Evolutionary conservation across 2,113 vertebrate genomes (phyloP).

Genomic region (Petrocephalus zakoni): DNA sequence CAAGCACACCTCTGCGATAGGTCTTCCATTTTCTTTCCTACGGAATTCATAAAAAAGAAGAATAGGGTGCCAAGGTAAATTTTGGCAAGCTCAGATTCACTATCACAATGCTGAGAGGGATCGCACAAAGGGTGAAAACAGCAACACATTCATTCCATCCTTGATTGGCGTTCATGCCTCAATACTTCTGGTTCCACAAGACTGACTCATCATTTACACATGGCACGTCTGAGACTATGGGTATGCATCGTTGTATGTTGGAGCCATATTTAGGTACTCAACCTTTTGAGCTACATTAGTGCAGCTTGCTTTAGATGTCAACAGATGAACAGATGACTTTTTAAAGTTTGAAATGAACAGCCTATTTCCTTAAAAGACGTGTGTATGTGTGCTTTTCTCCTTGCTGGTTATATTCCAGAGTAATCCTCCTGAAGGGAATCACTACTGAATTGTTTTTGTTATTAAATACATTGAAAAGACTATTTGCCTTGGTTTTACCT

Average conservation of each 20-base stretch:
- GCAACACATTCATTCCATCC: neutral
- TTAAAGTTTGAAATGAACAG: slow-evolving; percentile 37
- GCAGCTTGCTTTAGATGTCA: slow-evolving; percentile 61
- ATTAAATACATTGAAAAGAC: no score
- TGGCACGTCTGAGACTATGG: slow-evolving; percentile 58
- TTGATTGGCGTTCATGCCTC: neutral
- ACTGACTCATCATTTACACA: slow-evolving; percentile 63
- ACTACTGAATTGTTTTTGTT: no score
- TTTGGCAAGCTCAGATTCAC: neutral
- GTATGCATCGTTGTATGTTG: slow-evolving; percentile 57
- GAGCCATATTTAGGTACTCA: slow-evolving; percentile 53
- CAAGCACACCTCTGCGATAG: neutral
- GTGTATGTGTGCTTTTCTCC: neutral
- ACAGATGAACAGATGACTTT: slow-evolving; percentile 52
- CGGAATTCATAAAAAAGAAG: neutral
- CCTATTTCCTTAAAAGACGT: neutral
- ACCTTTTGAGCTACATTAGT: slow-evolving; percentile 58
- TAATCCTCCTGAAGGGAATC: no score
- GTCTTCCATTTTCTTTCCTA: neutral
- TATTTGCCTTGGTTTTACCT: no score
- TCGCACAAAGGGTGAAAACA: neutral
- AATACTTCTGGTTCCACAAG: slow-evolving; percentile 48
- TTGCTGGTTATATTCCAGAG: neutral
- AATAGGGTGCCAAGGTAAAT: neutral
- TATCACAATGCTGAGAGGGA: neutral